These are phyloP conservation scores for Acleris literana DNA, from an alignment of 2,888 invertebrate genomes.

Conservation along the genomic window DNA sequence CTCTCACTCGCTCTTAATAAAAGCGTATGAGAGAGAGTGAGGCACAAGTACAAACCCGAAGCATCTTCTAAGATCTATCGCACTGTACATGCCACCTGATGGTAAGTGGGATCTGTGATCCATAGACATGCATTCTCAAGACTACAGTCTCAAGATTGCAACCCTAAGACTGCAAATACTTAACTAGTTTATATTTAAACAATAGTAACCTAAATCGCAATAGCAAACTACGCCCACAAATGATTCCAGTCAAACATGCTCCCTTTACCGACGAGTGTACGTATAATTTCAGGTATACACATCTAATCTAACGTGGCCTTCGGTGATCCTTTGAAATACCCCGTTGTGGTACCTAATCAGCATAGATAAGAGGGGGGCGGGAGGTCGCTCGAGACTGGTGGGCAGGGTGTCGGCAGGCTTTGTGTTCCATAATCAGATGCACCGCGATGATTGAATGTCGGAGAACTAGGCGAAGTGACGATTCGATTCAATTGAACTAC, in stretches of 20 bases:
- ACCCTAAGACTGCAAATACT: too few relatives aligned
- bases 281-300: constrained; percentile 69
- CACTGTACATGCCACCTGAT: too few relatives aligned
- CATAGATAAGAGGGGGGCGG: constrained; percentile 51
- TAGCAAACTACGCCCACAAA: constrained; percentile 21
- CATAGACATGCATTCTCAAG: too few relatives aligned
- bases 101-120: too few relatives aligned
- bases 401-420: constrained; percentile 55
- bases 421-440: constrained; percentile 64
- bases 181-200: too few relatives aligned
- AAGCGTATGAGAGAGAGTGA: too few relatives aligned
- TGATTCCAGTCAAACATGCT: constrained; percentile 47
- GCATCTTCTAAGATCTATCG: too few relatives aligned
- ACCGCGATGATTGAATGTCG: constrained; percentile 53
- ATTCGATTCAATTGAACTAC: constrained; percentile 34
- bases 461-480: constrained; percentile 34
- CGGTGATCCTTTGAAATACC: constrained; percentile 62
- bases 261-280: constrained; percentile 57
- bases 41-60: too few relatives aligned
- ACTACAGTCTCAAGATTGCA: too few relatives aligned
- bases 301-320: constrained; percentile 59
- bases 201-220: not conserved
- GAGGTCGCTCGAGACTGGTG: constrained; percentile 49
- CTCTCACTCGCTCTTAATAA: too few relatives aligned
- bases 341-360: constrained; percentile 62